Conservation (phyloP, 2,888 invertebrate species). For the Tanytarsus gracilentus region DNA sequence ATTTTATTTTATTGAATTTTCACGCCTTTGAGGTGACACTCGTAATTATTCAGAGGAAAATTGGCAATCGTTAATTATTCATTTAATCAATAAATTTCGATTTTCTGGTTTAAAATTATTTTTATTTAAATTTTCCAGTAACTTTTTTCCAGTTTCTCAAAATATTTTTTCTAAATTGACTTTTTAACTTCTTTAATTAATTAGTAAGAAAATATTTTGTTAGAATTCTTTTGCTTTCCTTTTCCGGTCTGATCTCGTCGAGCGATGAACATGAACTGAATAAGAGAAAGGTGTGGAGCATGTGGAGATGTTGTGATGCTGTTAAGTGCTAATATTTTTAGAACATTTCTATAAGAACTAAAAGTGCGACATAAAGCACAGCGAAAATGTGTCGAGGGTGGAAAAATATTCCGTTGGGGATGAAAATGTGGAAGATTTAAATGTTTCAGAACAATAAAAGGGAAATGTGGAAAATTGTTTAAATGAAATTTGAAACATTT, state of each 20-base stretch:
- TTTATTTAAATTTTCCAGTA: no score
- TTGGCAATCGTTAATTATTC: no score
- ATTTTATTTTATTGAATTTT: no score
- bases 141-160: background rate
- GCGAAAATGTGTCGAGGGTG: background rate
- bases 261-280: constrained; percentile 11
- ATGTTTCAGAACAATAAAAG: background rate
- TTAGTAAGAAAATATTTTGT: background rate
- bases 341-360: background rate
- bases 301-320: constrained; percentile 10
- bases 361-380: background rate
- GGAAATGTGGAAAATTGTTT: background rate
- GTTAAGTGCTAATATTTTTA: background rate
- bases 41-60: no score
- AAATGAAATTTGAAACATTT: no score
- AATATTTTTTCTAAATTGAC: background rate
- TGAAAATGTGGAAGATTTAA: background rate
- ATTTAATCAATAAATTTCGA: no score
- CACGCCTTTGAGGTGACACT: no score
- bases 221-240: background rate
- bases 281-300: background rate
- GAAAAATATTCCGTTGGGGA: background rate
- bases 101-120: no score
- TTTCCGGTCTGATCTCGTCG: constrained; percentile 5
- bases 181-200: background rate